Percentiles rank a stretch among this genome's conserved stretches.
Evolutionary conservation across 2,113 vertebrate genomes (phyloP).

Genomic region (Poeciliopsis occidentalis): DNA sequence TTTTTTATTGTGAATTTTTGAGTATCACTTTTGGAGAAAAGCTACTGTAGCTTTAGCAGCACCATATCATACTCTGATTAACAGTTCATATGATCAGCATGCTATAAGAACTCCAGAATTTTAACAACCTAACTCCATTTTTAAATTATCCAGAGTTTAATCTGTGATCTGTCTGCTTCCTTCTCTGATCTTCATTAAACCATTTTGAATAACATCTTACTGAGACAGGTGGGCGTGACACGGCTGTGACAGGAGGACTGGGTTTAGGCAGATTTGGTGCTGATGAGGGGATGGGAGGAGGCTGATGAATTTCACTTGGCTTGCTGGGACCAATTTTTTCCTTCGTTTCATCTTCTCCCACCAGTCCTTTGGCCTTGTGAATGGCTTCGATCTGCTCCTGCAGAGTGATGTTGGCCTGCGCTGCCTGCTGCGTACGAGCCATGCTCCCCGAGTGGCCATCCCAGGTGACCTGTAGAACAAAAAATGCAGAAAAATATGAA

Average conservation of each 20-base stretch:
- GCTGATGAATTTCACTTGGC: constrained; percentile 88
- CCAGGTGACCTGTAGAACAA: constrained; percentile 90
- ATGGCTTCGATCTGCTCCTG: constrained; percentile 99
- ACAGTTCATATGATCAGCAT: too few species aligned
- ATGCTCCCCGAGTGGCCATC: constrained; percentile 98
- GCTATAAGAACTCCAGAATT: too few species aligned
- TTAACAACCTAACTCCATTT: too few species aligned
- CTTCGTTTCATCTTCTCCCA: constrained; percentile 95
- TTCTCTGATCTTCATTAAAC: too few species aligned
- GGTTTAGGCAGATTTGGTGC: constrained; percentile 83
- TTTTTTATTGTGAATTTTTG: too few species aligned
- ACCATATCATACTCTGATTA: too few species aligned
- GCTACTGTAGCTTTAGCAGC: too few species aligned
- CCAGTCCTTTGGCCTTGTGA: constrained; percentile 98
- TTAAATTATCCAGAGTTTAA: too few species aligned
- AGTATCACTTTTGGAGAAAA: too few species aligned
- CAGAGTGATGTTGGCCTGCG: constrained; percentile 98
- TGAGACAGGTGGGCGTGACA: constrained; percentile 82
- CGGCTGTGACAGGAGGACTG: constrained; percentile 76
- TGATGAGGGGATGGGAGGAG: constrained; percentile 81
- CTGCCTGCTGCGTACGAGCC: constrained; percentile 98
- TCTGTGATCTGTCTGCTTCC: too few species aligned
- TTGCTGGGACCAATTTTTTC: constrained; percentile 99
- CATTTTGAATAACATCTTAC: constrained; percentile 56
- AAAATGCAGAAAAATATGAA: background rate